phyloP scores from a whole-genome alignment of 2,888 invertebrate species.

The Lamellibrachia satsuma region DNA sequence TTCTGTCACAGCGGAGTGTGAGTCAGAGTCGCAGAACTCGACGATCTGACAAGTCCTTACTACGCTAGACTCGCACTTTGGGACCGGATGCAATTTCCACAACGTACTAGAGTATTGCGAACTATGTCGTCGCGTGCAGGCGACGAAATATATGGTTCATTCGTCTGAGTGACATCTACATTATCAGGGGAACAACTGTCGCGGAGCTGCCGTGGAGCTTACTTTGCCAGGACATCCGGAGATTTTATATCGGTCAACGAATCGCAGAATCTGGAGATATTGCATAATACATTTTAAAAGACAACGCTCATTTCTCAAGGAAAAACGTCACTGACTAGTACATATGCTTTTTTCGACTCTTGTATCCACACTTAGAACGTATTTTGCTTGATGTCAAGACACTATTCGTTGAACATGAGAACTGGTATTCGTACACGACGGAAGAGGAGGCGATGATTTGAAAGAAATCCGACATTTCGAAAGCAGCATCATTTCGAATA shows the following conservation, averaged over 20 bases:
- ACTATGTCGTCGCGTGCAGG: background rate
- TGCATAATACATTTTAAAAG: background rate
- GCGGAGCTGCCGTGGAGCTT: background rate
- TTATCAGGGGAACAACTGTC: background rate
- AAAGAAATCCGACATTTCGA: background rate
- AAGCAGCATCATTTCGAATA: background rate
- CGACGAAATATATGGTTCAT: background rate
- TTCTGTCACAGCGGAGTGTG: background rate
- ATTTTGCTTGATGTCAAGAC: background rate
- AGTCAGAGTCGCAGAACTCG: background rate
- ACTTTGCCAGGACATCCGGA: background rate
- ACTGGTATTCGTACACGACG: background rate
- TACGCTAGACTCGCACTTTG: background rate
- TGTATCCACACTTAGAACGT: background rate
- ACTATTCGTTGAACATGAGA: background rate
- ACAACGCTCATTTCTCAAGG: no score
- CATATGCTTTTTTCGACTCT: background rate
- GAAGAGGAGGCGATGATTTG: background rate
- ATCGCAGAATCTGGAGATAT: background rate
- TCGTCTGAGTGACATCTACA: background rate
- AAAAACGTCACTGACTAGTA: background rate
- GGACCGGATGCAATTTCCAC: background rate
- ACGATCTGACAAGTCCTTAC: background rate
- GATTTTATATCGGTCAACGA: background rate
- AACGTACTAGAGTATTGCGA: background rate